phyloP scores from a whole-genome alignment of 1,140 invertebrate species.

The Diploscapter pachys region DNA sequence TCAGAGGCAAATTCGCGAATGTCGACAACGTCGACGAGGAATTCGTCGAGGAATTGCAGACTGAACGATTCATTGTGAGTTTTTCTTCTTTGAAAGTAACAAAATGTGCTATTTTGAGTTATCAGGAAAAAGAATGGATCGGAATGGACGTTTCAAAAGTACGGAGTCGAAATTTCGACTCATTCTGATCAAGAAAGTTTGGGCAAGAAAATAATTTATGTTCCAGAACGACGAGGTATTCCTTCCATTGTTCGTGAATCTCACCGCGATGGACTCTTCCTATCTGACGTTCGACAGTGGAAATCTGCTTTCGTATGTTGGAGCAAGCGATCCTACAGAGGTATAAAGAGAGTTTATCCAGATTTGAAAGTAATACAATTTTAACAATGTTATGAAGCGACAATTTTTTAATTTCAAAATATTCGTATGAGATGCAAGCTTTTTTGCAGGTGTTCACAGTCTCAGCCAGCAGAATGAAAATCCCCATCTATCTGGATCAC shows the following conservation, averaged over 20 bases:
- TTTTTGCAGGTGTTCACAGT: conserved; percentile 75
- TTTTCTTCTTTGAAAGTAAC: neutral
- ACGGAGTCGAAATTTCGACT: neutral
- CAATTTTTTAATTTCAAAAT: neutral
- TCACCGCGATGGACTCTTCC: conserved; percentile 68
- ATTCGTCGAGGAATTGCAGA: no score
- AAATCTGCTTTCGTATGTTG: conserved; percentile 66
- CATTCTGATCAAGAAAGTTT: neutral
- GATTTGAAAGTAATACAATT: no score
- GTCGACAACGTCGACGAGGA: no score
- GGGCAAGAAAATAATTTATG: conserved; percentile 1
- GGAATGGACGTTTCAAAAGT: neutral
- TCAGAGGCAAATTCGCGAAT: no score
- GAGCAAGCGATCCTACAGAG: conserved; percentile 53
- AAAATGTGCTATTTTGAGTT: neutral
- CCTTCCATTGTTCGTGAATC: conserved; percentile 77
- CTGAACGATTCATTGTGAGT: neutral
- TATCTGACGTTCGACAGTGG: conserved; percentile 73
- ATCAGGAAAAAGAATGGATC: neutral
- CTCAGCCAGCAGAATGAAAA: conserved; percentile 72
- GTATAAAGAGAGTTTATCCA: neutral
- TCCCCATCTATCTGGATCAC: conserved; percentile 52
- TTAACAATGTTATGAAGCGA: no score
- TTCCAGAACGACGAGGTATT: conserved; percentile 87
- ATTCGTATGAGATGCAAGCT: neutral